A percentile compares a stretch with the other conserved stretches of the same genome.
Conservation (phyloP, 2,888 invertebrate genomes). For the Orchesellides sinensis region DNA sequence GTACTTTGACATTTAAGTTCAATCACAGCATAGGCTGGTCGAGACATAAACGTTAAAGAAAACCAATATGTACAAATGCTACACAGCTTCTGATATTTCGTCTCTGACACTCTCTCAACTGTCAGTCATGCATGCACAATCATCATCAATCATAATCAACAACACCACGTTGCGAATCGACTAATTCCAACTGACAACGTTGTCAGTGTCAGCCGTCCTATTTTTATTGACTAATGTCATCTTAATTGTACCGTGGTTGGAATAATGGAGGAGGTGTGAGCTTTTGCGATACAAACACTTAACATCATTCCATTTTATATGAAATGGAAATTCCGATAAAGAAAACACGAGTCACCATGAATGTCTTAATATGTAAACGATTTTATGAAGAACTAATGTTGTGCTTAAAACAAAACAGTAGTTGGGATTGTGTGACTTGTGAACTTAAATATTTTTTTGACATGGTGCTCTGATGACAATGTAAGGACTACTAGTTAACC, state of each 20-base stretch:
- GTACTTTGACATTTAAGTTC: too few relatives aligned
- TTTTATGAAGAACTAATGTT: not conserved
- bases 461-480: not conserved
- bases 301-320: too few relatives aligned
- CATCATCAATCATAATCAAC: constrained; percentile 66
- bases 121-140: constrained; percentile 46
- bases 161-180: constrained; percentile 21
- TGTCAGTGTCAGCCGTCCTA: not conserved
- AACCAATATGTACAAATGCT: too few relatives aligned
- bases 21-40: too few relatives aligned
- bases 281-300: too few relatives aligned
- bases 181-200: not conserved
- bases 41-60: too few relatives aligned
- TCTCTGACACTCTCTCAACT: too few relatives aligned
- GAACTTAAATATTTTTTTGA: not conserved
- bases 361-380: not conserved
- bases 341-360: not conserved
- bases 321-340: not conserved
- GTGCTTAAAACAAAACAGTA: constrained; percentile 14
- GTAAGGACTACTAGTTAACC: too few relatives aligned
- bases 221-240: not conserved
- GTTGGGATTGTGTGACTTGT: constrained; percentile 10
- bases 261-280: constrained; percentile 1
- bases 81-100: too few relatives aligned
- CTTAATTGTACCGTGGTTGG: not conserved